These are phyloP conservation scores for Gambusia yucatana DNA, from an alignment of 2,797 vertebrate genomes.

Conservation along the genomic window DNA sequence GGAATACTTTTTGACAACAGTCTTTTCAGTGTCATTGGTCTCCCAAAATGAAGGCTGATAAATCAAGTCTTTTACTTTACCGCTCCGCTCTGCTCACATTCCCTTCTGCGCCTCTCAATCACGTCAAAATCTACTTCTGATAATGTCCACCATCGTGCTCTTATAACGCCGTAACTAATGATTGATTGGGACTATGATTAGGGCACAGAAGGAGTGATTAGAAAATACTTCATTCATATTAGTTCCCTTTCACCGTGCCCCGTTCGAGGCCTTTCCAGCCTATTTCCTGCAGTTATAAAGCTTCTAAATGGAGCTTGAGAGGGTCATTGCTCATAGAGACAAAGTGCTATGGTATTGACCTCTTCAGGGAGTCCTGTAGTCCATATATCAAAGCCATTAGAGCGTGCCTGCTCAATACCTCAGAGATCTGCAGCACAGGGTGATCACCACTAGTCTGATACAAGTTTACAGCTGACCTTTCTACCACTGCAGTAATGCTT, in stretches of 20 bases:
- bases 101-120: constrained; percentile 47
- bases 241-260: constrained; percentile 60
- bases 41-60: constrained; percentile 50
- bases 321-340: constrained; percentile 84
- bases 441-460: constrained; percentile 83
- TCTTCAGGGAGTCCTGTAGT: constrained; percentile 81
- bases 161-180: constrained; percentile 53
- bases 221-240: constrained; percentile 77
- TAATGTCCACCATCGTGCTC: constrained; percentile 47
- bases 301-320: constrained; percentile 82
- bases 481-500: constrained; percentile 76
- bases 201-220: constrained; percentile 70
- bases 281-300: constrained; percentile 82
- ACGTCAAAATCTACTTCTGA: constrained; percentile 60
- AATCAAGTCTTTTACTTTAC: constrained; percentile 47
- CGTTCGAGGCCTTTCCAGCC: constrained; percentile 75
- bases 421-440: constrained; percentile 81
- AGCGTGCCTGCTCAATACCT: constrained; percentile 83
- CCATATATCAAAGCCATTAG: constrained; percentile 84
- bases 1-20: constrained; percentile 51
- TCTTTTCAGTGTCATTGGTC: constrained; percentile 43
- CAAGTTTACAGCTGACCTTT: constrained; percentile 87
- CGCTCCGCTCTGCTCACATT: constrained; percentile 27
- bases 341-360: constrained; percentile 83
- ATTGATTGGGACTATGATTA: constrained; percentile 63